A percentile compares a stretch with the other conserved stretches of the same genome.
These are phyloP conservation scores for Gryllus bimaculatus DNA, from an alignment of 1,140 invertebrate species.

Conservation along the genomic window DNA sequence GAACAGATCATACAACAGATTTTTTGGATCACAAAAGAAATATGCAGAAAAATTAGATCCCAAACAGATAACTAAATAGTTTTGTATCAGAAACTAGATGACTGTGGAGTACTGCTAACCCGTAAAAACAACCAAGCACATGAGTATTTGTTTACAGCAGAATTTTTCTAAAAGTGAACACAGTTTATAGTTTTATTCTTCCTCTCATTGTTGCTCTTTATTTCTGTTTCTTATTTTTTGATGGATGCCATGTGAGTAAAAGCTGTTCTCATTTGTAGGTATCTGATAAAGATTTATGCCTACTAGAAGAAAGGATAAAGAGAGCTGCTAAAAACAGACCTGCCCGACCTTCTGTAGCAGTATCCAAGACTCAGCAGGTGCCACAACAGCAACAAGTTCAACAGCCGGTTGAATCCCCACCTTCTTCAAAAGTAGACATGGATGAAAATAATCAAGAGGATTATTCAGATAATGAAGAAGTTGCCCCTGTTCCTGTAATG, in stretches of 20 bases:
- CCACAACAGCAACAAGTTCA: neutral
- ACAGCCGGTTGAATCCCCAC: constrained; percentile 22
- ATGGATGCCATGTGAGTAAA: too few relatives aligned
- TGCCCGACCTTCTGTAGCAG: neutral
- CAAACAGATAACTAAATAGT: too few relatives aligned
- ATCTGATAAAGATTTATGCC: constrained; percentile 86
- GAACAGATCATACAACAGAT: too few relatives aligned
- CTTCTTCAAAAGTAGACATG: constrained; percentile 30
- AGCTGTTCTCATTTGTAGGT: constrained; percentile 44
- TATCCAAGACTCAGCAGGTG: constrained; percentile 4
- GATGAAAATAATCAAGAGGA: constrained; percentile 20
- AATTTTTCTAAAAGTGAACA: neutral
- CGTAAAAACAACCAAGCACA: too few relatives aligned
- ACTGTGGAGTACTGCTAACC: too few relatives aligned
- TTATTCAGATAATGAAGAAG: constrained; percentile 17
- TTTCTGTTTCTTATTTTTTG: too few relatives aligned
- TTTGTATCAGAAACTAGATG: too few relatives aligned
- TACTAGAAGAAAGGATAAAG: constrained; percentile 92
- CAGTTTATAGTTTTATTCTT: neutral
- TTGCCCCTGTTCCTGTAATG: constrained; percentile 12
- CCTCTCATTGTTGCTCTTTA: neutral
- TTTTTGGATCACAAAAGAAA: too few relatives aligned
- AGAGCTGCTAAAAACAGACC: constrained; percentile 61
- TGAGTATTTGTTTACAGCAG: neutral
- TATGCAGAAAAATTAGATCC: too few relatives aligned